phyloP scores from a whole-genome alignment of 2,797 vertebrate genomes.

The Trachurus trachurus region DNA sequence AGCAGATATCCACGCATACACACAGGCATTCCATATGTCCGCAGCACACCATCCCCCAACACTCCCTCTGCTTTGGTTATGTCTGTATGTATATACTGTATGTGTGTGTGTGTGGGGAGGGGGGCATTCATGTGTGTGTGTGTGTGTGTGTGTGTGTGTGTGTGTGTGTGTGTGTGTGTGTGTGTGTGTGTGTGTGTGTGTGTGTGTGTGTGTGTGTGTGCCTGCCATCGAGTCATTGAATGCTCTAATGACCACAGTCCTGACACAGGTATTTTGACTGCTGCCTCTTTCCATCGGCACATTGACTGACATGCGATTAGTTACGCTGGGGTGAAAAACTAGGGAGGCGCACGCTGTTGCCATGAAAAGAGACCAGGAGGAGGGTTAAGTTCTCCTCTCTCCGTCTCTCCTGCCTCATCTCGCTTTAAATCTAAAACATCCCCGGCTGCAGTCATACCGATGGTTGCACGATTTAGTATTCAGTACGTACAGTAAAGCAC shows the following conservation, averaged over 20 bases:
- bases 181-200: constrained; percentile 1
- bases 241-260: constrained; percentile 80
- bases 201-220: background rate
- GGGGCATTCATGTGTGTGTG: background rate
- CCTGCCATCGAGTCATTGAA: constrained; percentile 64
- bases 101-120: background rate
- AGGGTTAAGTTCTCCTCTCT: constrained; percentile 47
- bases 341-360: constrained; percentile 46
- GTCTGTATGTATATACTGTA: constrained; percentile 17
- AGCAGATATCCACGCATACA: constrained; percentile 43
- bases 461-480: constrained; percentile 50
- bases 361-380: constrained; percentile 59
- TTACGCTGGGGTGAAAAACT: constrained; percentile 69
- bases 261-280: constrained; percentile 84
- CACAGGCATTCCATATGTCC: constrained; percentile 70
- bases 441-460: constrained; percentile 44
- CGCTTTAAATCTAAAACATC: constrained; percentile 74
- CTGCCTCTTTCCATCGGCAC: constrained; percentile 82
- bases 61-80: constrained; percentile 50
- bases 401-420: constrained; percentile 54
- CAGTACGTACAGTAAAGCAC: constrained; percentile 57
- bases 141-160: constrained; percentile 8
- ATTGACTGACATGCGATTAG: constrained; percentile 83
- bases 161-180: constrained; percentile 8
- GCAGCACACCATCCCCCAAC: constrained; percentile 69